These are phyloP conservation scores for Oreochromis tanganicae DNA, from an alignment of 2,113 vertebrate species.

Conservation along the genomic window DNA sequence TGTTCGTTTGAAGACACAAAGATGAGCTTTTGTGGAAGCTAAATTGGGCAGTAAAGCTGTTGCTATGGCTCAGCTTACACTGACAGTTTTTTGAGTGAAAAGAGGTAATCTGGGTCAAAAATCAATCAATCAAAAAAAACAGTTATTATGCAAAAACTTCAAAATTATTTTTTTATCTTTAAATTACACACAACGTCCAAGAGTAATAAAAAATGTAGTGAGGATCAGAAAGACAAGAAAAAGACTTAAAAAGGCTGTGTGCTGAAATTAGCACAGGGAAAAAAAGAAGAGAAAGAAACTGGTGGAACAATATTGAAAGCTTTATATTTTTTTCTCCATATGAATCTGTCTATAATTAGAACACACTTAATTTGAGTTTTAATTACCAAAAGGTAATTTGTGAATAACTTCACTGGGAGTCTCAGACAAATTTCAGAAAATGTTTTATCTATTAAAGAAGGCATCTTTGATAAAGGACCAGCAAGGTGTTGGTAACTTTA, in stretches of 20 bases:
- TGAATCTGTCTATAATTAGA: not conserved
- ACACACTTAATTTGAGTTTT: not conserved
- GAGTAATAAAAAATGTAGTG: not conserved
- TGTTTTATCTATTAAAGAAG: not conserved
- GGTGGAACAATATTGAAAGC: not conserved
- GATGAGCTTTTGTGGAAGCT: not conserved
- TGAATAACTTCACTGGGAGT: not conserved
- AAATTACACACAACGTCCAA: not conserved
- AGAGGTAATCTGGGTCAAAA: not conserved
- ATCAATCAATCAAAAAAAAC: not conserved
- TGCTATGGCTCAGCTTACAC: not conserved
- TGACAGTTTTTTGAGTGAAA: not conserved
- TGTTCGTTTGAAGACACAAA: not conserved
- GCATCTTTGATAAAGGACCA: not conserved
- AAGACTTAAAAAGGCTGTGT: not conserved
- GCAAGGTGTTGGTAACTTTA: not conserved
- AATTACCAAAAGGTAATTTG: not conserved
- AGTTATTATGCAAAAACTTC: not conserved
- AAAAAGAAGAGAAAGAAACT: not conserved
- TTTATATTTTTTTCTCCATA: not conserved
- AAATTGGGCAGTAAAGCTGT: not conserved
- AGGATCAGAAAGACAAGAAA: not conserved
- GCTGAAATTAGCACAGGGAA: not conserved
- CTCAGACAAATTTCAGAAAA: not conserved
- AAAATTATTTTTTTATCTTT: not conserved